Percentiles rank a stretch among this genome's conserved stretches.
phyloP scores from a whole-genome alignment of 1,140 invertebrate species.

The Macrotrachela quadricornifera region DNA sequence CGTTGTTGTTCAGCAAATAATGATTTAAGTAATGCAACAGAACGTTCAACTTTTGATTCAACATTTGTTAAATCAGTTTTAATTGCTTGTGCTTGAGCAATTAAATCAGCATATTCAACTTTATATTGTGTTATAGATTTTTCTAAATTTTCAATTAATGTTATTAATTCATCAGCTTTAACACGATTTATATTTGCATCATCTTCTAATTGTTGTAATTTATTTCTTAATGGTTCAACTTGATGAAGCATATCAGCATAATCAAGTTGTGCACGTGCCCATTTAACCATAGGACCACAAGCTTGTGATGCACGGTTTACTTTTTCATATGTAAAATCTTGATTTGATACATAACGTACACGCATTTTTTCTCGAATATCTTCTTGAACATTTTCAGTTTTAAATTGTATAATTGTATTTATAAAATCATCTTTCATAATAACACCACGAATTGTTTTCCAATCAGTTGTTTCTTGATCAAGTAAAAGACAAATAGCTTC shows the following conservation, averaged over 20 bases:
- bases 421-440: constrained; percentile 99
- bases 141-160: constrained; percentile 60
- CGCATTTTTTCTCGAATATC: constrained; percentile 84
- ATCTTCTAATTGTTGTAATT: constrained; percentile 63
- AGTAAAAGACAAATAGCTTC: constrained; percentile 95
- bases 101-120: constrained; percentile 92
- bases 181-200: constrained; percentile 75
- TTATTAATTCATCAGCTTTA: constrained; percentile 63
- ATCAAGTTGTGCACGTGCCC: constrained; percentile 93
- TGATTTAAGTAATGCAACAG: constrained; percentile 74
- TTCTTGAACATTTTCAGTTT: constrained; percentile 89
- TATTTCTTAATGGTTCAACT: constrained; percentile 83
- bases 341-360: constrained; percentile 72
- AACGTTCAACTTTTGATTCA: constrained; percentile 84
- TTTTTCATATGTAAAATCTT: constrained; percentile 97
- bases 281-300: constrained; percentile 97
- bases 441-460: constrained; percentile 88
- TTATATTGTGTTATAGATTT: constrained; percentile 86
- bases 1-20: constrained; percentile 78
- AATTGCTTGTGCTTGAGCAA: constrained; percentile 92
- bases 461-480: constrained; percentile 87
- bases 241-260: constrained; percentile 97
- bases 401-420: constrained; percentile 95
- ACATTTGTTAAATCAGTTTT: constrained; percentile 90
- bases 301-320: constrained; percentile 94